phyloP scores from a whole-genome alignment of 2,888 invertebrate genomes.

The Amphipyra tragopoginis region DNA sequence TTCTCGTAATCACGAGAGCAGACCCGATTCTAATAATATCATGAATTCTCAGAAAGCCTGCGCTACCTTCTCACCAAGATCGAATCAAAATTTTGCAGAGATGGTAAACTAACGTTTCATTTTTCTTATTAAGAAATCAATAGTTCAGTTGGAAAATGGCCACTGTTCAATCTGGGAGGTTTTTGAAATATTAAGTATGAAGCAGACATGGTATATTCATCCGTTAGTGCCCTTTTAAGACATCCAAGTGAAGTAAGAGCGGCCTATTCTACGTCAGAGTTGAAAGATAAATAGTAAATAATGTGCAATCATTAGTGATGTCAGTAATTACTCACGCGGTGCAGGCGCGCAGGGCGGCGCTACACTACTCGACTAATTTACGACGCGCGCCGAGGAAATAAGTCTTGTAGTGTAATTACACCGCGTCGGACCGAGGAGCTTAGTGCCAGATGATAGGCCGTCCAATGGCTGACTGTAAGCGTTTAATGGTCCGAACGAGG shows the following conservation, averaged over 20 bases:
- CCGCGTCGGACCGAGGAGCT: constrained; percentile 4
- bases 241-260: neutral
- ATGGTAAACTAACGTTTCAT: no score
- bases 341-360: neutral
- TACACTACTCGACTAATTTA: constrained; percentile 20
- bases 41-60: no score
- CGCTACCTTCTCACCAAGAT: no score
- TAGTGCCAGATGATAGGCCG: constrained; percentile 9
- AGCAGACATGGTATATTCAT: no score
- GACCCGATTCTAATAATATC: no score
- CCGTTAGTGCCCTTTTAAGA: neutral
- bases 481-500: neutral
- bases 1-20: no score
- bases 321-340: constrained; percentile 22
- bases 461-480: neutral
- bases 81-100: no score
- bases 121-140: no score
- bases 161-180: no score
- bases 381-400: constrained; percentile 13
- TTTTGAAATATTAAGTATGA: no score
- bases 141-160: no score
- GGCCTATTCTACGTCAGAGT: neutral
- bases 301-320: constrained; percentile 10
- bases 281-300: constrained; percentile 8
- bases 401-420: constrained; percentile 29